phyloP scores from a whole-genome alignment of 37 sponge, comb jelly and placozoan genomes.

The Mnemiopsis leidyi region DNA sequence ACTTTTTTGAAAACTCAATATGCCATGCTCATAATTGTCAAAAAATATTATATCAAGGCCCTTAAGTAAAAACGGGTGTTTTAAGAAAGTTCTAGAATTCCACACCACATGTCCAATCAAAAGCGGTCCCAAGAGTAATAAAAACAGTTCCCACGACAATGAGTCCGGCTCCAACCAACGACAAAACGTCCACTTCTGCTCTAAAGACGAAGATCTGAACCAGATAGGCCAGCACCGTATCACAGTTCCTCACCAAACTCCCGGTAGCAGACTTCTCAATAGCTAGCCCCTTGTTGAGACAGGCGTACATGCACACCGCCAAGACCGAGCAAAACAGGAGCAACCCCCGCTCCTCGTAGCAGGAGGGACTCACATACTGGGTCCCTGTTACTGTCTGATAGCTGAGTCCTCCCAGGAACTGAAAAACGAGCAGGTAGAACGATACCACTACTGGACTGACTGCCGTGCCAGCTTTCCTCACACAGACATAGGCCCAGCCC shows the following conservation, averaged over 20 bases:
- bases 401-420: not conserved
- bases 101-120: not conserved
- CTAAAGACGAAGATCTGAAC: not conserved
- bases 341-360: not conserved
- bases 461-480: not conserved
- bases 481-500: not conserved
- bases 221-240: not conserved
- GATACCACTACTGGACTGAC: not conserved
- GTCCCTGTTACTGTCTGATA: not conserved
- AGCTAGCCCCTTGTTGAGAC: not conserved
- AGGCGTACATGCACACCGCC: not conserved
- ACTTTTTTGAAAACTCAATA: too few species aligned
- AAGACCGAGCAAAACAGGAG: not conserved
- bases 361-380: not conserved
- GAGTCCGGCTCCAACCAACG: not conserved
- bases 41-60: too few species aligned
- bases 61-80: too few species aligned
- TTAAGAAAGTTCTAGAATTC: not conserved
- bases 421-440: not conserved
- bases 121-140: not conserved
- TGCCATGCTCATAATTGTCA: too few species aligned
- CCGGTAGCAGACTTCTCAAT: not conserved
- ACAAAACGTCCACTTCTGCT: not conserved
- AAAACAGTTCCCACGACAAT: not conserved
- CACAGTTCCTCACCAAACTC: not conserved